Evolutionary conservation across 2,113 vertebrate species (phyloP).

Genomic region (Hippolais icterina): DNA sequence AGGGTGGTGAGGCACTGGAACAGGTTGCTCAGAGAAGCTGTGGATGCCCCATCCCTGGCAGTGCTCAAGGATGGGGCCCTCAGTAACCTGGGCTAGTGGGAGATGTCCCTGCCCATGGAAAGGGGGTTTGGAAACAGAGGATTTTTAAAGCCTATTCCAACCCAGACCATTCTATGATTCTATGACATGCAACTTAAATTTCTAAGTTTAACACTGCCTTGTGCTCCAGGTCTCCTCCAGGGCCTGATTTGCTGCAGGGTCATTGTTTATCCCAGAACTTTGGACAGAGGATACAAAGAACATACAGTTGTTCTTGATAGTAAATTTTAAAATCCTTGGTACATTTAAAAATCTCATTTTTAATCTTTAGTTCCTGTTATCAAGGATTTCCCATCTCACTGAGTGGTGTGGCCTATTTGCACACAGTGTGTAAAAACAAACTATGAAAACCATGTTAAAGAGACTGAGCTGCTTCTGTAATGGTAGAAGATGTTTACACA

Average conservation of each 20-base stretch:
- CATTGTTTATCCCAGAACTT: not conserved
- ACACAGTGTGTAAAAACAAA: not conserved
- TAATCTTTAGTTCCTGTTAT: not conserved
- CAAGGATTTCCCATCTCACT: not conserved
- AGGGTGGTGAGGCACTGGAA: not conserved
- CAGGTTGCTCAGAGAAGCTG: not conserved
- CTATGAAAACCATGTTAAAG: not conserved
- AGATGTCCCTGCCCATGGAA: not conserved
- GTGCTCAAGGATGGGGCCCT: not conserved
- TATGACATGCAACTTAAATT: not conserved
- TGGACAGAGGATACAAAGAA: not conserved
- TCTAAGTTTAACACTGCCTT: not conserved
- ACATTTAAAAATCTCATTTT: not conserved
- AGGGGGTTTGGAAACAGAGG: not conserved
- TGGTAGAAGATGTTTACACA: not conserved
- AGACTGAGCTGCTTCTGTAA: not conserved
- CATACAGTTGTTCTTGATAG: not conserved
- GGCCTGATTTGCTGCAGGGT: not conserved
- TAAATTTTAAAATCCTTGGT: not conserved
- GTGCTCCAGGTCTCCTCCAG: not conserved
- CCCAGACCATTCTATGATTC: not conserved
- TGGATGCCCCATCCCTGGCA: not conserved
- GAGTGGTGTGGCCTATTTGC: not conserved
- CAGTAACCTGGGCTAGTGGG: too few species aligned
- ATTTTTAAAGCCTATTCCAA: not conserved